Evolutionary conservation across 2,797 vertebrate genomes (phyloP).

Genomic region (Galagoides demidoff): DNA sequence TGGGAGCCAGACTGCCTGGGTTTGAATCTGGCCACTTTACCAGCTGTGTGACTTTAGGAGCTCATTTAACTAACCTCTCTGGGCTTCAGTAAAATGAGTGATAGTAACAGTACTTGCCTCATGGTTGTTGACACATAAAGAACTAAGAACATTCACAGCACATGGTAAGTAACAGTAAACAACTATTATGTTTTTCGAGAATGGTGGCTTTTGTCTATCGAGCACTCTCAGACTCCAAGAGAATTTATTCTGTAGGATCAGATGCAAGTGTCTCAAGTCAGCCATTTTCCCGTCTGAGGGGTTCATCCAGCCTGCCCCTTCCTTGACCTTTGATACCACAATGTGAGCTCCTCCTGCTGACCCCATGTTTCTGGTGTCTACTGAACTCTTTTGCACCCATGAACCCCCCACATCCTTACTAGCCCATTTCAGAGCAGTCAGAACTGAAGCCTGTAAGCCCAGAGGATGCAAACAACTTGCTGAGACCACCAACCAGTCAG

Average conservation of each 20-base stretch:
- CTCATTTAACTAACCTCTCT: neutral
- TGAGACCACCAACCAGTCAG: neutral
- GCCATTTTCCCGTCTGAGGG: neutral
- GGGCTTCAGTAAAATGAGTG: neutral
- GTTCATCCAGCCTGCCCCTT: neutral
- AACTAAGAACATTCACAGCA: neutral
- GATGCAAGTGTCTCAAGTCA: neutral
- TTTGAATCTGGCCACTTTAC: neutral
- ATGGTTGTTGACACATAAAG: neutral
- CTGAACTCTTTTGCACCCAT: neutral
- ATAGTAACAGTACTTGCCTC: neutral
- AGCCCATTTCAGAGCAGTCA: neutral
- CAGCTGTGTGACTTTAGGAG: conserved; percentile 5
- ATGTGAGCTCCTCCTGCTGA: neutral
- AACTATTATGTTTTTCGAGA: neutral
- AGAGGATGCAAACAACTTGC: neutral
- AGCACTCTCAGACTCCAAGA: neutral
- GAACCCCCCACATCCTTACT: neutral
- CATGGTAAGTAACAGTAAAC: neutral
- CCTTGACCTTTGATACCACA: neutral
- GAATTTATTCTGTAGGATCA: neutral
- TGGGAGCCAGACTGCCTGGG: neutral
- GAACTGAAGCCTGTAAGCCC: neutral
- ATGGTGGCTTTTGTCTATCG: neutral
- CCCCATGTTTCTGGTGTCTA: neutral